These are phyloP conservation scores for Fistularia commersonii DNA, from an alignment of 2,797 vertebrate genomes.

Conservation along the genomic window DNA sequence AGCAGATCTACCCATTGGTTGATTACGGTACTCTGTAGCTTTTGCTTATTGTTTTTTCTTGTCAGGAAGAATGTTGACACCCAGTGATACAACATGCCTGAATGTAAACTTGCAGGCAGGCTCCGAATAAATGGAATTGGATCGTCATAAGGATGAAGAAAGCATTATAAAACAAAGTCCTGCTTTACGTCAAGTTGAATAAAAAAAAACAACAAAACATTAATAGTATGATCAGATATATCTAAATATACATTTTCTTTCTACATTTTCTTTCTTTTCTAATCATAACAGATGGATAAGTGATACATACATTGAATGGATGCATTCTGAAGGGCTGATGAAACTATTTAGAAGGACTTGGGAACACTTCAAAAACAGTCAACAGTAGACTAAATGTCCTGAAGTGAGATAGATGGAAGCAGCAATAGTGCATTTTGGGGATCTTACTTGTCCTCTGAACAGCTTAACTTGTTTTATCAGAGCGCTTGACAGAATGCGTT, in stretches of 20 bases:
- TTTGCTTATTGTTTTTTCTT: constrained; percentile 6
- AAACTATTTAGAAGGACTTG: constrained; percentile 35
- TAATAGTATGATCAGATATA: too few relatives aligned
- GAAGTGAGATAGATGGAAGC: constrained; percentile 43
- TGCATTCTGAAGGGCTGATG: constrained; percentile 16
- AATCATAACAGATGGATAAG: not conserved
- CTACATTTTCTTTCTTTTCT: constrained; percentile 1
- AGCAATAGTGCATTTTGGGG: constrained; percentile 40
- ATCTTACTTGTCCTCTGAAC: constrained; percentile 50
- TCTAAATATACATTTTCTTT: too few relatives aligned
- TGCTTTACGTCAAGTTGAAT: too few relatives aligned
- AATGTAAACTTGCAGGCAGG: too few relatives aligned
- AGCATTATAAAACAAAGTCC: too few relatives aligned
- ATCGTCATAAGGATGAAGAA: too few relatives aligned
- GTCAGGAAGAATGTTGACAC: constrained; percentile 3
- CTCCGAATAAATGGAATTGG: too few relatives aligned
- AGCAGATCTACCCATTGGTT: constrained; percentile 11
- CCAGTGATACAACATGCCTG: not conserved
- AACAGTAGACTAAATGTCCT: constrained; percentile 32
- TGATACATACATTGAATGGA: constrained; percentile 17
- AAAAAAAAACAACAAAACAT: too few relatives aligned
- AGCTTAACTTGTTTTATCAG: constrained; percentile 47
- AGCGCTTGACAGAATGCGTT: constrained; percentile 45
- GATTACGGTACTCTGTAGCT: constrained; percentile 7
- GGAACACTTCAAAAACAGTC: constrained; percentile 37